A percentile compares a stretch with the other conserved stretches of the same genome.
phyloP scores from a whole-genome alignment of 2,113 vertebrate species.

The Gyps fulvus region DNA sequence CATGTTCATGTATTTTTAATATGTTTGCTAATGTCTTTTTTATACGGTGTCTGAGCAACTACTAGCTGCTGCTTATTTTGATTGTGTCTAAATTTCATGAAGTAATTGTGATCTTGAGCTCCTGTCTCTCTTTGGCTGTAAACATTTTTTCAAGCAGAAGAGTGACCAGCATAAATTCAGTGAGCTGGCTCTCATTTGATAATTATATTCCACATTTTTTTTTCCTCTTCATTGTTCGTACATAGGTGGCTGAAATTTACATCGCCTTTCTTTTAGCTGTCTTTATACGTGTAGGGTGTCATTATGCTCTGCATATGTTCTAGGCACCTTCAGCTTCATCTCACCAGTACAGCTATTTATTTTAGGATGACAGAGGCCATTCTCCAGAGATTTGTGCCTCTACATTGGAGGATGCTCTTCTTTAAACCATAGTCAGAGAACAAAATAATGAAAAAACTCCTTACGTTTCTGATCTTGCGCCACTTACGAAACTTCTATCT shows the following conservation, averaged over 20 bases:
- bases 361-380: not conserved
- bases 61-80: not conserved
- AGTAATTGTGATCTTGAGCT: not conserved
- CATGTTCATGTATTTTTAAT: not conserved
- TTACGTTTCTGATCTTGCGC: not conserved
- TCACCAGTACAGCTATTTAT: not conserved
- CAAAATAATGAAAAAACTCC: not conserved
- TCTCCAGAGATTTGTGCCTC: not conserved
- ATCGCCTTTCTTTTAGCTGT: not conserved
- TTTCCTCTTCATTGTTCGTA: not conserved
- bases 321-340: not conserved
- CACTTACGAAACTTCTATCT: not conserved
- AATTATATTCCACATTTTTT: not conserved
- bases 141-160: not conserved
- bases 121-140: not conserved
- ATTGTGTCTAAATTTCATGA: not conserved
- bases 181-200: not conserved
- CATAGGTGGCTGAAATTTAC: not conserved
- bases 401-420: not conserved
- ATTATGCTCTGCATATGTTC: not conserved
- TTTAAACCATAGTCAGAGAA: not conserved
- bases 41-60: not conserved
- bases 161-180: not conserved
- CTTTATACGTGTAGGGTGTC: not conserved
- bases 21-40: not conserved